Conservation (phyloP, 2,113 vertebrate genomes). For the Corythornis cristatus region DNA sequence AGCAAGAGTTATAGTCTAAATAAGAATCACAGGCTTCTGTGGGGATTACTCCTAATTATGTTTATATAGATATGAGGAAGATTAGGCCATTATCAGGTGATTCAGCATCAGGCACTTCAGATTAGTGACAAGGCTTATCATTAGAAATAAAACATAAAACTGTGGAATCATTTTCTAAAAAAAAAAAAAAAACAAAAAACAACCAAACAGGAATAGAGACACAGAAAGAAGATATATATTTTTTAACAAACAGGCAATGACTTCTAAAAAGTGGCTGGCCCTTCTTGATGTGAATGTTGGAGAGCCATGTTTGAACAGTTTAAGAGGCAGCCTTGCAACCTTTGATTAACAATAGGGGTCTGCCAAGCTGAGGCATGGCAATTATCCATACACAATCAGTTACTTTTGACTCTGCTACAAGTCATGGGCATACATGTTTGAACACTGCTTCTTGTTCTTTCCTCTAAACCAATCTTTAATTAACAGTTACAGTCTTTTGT, state of each 20-base stretch:
- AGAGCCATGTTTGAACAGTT: slow-evolving; percentile 16
- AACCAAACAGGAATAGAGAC: background rate
- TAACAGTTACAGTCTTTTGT: background rate
- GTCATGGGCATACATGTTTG: background rate
- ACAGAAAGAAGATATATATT: background rate
- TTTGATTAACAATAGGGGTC: background rate
- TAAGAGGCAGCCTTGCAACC: slow-evolving; percentile 22
- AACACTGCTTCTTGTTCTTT: background rate
- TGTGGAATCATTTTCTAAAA: background rate
- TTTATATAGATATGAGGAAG: background rate
- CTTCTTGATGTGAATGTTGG: slow-evolving; percentile 25
- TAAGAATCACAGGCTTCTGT: background rate
- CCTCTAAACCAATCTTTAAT: slow-evolving; percentile 16
- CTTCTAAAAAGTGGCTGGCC: slow-evolving; percentile 12
- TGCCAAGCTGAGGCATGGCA: slow-evolving; percentile 30
- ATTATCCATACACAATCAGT: slow-evolving; percentile 36
- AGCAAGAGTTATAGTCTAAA: background rate
- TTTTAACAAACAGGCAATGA: slow-evolving; percentile 21
- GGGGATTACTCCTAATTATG: background rate
- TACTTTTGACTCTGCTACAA: slow-evolving; percentile 11
- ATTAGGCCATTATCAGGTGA: background rate
- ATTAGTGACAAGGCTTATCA: background rate
- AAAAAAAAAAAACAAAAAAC: background rate
- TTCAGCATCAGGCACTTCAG: background rate
- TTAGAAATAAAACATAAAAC: background rate